Evolutionary conservation across 2,113 vertebrate genomes (phyloP).

Genomic region (Centropus unirufus): DNA sequence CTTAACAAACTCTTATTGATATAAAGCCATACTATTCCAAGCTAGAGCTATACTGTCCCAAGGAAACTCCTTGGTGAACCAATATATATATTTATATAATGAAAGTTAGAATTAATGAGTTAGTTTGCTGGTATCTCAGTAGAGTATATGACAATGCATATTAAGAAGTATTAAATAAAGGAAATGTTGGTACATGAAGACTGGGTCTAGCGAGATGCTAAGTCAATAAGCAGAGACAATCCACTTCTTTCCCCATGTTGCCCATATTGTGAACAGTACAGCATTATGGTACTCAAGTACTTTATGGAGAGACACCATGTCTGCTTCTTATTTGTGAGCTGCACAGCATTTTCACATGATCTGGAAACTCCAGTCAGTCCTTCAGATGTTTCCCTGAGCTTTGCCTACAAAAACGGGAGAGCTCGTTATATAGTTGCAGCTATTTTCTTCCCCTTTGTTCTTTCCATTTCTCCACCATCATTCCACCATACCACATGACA

Average conservation of each 20-base stretch:
- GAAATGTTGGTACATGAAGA: not conserved
- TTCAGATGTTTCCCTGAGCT: not conserved
- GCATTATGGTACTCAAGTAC: not conserved
- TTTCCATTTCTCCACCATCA: not conserved
- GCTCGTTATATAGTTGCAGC: not conserved
- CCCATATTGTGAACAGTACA: not conserved
- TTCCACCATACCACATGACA: not conserved
- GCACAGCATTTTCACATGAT: not conserved
- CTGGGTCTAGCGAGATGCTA: not conserved
- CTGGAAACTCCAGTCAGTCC: not conserved
- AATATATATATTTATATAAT: not conserved
- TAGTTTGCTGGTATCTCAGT: not conserved
- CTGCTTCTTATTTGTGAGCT: not conserved
- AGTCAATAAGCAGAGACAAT: not conserved
- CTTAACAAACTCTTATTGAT: not conserved
- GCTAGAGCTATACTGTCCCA: not conserved
- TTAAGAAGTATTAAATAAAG: not conserved
- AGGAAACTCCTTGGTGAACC: not conserved
- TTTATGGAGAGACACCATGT: not conserved
- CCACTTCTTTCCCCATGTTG: not conserved
- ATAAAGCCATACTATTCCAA: not conserved
- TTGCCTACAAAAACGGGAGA: not conserved
- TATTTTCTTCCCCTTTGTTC: not conserved
- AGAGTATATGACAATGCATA: not conserved
- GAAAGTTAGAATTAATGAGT: not conserved